A percentile compares a stretch with the other conserved stretches of the same genome.
These are phyloP conservation scores for Fulica atra DNA, from an alignment of 2,113 vertebrate species.

Conservation along the genomic window DNA sequence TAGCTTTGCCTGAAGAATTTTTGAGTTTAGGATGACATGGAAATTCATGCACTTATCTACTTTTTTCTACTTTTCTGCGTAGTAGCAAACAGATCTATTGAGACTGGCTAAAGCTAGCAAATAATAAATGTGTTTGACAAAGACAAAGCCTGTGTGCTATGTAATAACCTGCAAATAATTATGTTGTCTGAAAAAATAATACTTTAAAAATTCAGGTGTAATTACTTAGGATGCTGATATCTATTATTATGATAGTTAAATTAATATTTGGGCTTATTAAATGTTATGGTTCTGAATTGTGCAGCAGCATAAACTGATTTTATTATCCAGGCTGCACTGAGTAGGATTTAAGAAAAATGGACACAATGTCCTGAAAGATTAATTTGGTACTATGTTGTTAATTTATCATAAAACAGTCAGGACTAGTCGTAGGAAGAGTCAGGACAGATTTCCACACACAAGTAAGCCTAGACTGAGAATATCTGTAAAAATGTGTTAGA, in stretches of 20 bases:
- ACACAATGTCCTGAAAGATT: background rate
- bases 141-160: slow-evolving; percentile 11
- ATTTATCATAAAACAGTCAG: background rate
- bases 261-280: slow-evolving; percentile 7
- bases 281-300: background rate
- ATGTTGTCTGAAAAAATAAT: background rate
- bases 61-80: background rate
- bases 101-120: background rate
- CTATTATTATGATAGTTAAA: background rate
- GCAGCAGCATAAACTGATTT: background rate
- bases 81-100: slow-evolving; percentile 3
- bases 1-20: slow-evolving; percentile 49
- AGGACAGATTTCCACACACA: background rate
- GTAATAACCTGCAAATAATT: slow-evolving; percentile 25
- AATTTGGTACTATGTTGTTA: background rate
- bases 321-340: background rate
- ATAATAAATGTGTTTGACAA: slow-evolving; percentile 34
- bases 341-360: background rate
- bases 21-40: slow-evolving; percentile 15
- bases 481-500: background rate
- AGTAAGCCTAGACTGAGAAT: background rate
- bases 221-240: background rate
- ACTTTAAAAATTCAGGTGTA: background rate
- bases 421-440: background rate
- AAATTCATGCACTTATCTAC: slow-evolving; percentile 28